Evolutionary conservation across 2,797 vertebrate genomes (phyloP), one percentile per base, ranked within the genome.

Genomic region (Notolabrus celidotus): DNA sequence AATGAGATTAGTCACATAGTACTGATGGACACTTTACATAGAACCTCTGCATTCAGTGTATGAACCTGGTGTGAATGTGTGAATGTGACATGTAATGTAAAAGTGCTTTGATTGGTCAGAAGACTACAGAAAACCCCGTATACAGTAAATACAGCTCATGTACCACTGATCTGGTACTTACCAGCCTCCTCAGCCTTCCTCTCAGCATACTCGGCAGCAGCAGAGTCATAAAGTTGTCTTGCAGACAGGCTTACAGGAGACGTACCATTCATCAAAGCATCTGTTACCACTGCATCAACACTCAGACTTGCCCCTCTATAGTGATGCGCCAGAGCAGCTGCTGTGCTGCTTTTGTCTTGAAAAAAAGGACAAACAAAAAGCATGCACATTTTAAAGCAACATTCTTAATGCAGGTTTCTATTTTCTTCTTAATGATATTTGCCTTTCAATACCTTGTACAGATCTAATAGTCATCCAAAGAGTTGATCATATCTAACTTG

Each of bases 271-370:
- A 77, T 84, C 33, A 98, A 69, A 16, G 93, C 94, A 43, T 97
- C 94, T 64, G 89, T 80, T 38, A 99, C 89, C 41, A 96, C 69
- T 0, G 88, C 38, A 20, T 99, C 95, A 0, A 99, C 73, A 68
- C 66, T 94, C 65, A 99, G 71, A 80, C 91, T 93, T 1, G 87
- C 89, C 0, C 87, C 92, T 0, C 69, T 85, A 0, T 99, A 99
- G 80, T 92, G 83, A 51, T 38, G 88, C 2, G 95, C 95, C 56
- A 98, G 67, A 55, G 68, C 80, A 0, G 89, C 66, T 0, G 96
- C 95, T 0, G 81, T 84, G 0, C 39, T 64, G 0, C 94, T 92
- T 75, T 95, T 96, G 43, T 91, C 97, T 98, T 43, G 23, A 85
- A 67, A 54, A 22, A 77, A 45, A 12, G n/a, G 5, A n/a, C 3